Percentiles rank a stretch among this genome's conserved stretches.
Evolutionary conservation across 2,113 vertebrate genomes (phyloP).

Genomic region (Zapornia atra): DNA sequence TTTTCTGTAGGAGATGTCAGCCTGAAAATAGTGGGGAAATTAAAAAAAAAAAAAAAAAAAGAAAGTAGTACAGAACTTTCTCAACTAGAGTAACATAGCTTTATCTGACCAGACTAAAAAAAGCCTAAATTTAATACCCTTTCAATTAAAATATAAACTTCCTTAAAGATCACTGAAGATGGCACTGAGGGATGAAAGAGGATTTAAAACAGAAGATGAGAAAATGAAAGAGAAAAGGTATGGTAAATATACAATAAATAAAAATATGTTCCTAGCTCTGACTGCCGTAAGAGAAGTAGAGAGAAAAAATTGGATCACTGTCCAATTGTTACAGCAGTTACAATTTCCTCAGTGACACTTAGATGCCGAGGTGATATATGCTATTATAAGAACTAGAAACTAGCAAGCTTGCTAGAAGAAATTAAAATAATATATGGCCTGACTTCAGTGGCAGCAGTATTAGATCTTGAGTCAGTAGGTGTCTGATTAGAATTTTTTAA

Average conservation of each 20-base stretch:
- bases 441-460: not conserved
- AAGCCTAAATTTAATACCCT: not conserved
- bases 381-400: not conserved
- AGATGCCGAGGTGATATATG: not conserved
- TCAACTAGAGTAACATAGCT: not conserved
- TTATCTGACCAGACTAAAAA: not conserved
- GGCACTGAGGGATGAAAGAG: not conserved
- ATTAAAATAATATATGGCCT: conserved; percentile 30
- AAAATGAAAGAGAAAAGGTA: not conserved
- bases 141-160: not conserved
- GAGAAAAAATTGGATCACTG: not conserved
- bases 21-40: not conserved
- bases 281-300: not conserved
- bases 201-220: not conserved
- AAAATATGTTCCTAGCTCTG: not conserved
- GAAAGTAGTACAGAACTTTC: not conserved
- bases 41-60: not conserved
- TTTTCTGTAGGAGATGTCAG: not conserved
- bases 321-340: not conserved
- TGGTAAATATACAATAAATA: not conserved
- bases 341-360: not conserved
- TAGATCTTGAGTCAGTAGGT: not conserved
- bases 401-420: not conserved
- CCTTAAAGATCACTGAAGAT: not conserved
- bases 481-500: not conserved